phyloP scores from a whole-genome alignment of 2,888 invertebrate species.

The Caenorhabditis japonica region DNA sequence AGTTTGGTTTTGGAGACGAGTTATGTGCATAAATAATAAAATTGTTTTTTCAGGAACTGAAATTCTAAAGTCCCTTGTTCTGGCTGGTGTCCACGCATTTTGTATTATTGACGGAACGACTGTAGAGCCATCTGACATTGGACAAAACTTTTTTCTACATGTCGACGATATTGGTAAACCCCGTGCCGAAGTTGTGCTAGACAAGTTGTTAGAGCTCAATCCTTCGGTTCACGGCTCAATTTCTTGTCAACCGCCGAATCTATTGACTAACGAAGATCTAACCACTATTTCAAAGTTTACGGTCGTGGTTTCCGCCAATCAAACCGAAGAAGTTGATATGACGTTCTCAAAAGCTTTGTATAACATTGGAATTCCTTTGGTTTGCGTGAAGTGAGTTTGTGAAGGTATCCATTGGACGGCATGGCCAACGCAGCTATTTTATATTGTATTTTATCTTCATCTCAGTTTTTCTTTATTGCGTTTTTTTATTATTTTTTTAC shows the following conservation, averaged over 20 bases:
- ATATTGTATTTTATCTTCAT: too few species aligned
- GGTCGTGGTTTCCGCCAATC: constrained; percentile 87
- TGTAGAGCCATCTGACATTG: constrained; percentile 62
- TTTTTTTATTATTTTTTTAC: too few species aligned
- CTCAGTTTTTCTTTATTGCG: too few species aligned
- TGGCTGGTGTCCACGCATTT: constrained; percentile 84
- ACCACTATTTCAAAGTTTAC: constrained; percentile 77
- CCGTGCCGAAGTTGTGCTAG: constrained; percentile 67
- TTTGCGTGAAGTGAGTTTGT: constrained; percentile 60
- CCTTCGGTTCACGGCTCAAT: constrained; percentile 65
- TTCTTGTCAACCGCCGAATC: constrained; percentile 10
- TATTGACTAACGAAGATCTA: constrained; percentile 8
- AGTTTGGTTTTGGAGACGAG: background rate
- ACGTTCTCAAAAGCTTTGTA: constrained; percentile 63
- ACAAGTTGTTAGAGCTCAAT: constrained; percentile 71
- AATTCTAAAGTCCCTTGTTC: constrained; percentile 91
- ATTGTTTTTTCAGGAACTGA: constrained; percentile 82
- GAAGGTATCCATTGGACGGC: too few species aligned
- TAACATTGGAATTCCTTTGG: constrained; percentile 66
- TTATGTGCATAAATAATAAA: background rate
- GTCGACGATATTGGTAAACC: constrained; percentile 84
- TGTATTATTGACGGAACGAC: constrained; percentile 78
- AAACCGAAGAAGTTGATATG: constrained; percentile 82
- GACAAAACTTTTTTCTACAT: constrained; percentile 91
- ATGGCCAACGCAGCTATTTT: too few species aligned